Evolutionary conservation across 2,113 vertebrate genomes (phyloP).

Genomic region (Circaetus cinerascens): DNA sequence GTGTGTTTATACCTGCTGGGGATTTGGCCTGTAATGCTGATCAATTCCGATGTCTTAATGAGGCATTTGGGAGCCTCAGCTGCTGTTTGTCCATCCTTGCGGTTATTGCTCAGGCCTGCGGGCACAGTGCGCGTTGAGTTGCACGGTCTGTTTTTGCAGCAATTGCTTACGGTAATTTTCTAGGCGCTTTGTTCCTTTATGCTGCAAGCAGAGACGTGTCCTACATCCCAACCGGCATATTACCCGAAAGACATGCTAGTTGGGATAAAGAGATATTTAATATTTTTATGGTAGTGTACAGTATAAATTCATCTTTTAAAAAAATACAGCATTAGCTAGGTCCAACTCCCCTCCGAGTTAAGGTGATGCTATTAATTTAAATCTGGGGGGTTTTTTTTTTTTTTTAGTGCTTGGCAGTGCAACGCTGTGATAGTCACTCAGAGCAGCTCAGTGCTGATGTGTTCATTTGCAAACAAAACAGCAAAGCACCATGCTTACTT

Average conservation of each 20-base stretch:
- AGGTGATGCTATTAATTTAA: background rate
- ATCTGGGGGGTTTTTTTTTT: background rate
- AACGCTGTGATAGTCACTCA: background rate
- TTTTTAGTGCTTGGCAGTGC: background rate
- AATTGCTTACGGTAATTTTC: background rate
- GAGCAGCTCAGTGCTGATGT: background rate
- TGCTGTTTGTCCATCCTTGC: background rate
- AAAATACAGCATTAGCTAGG: background rate
- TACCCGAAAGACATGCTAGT: background rate
- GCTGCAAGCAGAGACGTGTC: background rate
- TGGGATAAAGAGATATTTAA: background rate
- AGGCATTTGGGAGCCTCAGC: background rate
- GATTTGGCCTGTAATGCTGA: background rate
- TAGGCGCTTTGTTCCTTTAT: background rate
- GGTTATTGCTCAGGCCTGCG: background rate
- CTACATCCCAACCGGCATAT: background rate
- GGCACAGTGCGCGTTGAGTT: background rate
- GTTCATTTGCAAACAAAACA: background rate
- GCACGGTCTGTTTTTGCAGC: background rate
- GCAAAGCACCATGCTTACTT: background rate
- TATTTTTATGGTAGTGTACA: background rate
- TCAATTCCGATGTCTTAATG: background rate
- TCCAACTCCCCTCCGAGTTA: background rate
- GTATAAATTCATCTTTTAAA: background rate
- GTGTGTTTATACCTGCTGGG: background rate